Conservation (phyloP, 2,888 invertebrate species). For the Agonopterix alstromeriana region DNA sequence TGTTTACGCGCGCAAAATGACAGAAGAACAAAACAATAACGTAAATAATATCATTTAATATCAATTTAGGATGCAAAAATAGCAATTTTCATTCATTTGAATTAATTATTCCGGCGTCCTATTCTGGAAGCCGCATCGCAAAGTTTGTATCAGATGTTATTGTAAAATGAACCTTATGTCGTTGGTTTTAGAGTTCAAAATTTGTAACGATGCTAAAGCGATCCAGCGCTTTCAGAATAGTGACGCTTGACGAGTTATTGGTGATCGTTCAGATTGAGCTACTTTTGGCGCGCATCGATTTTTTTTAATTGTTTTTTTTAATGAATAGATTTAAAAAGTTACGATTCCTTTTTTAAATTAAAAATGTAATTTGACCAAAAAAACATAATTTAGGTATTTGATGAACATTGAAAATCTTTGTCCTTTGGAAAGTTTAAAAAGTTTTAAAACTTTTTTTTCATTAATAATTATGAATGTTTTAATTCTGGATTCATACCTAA, state of each 20-base stretch:
- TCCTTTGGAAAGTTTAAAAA: too few species aligned
- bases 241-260: conserved; percentile 43
- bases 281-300: conserved; percentile 13
- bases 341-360: neutral
- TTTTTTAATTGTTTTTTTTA: conserved; percentile 7
- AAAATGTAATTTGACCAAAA: too few species aligned
- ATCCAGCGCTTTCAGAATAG: conserved; percentile 41
- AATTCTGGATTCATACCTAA: too few species aligned
- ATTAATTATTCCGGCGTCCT: conserved; percentile 40
- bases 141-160: conserved; percentile 17
- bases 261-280: conserved; percentile 24
- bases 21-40: conserved; percentile 20
- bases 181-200: conserved; percentile 29
- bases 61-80: neutral
- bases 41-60: conserved; percentile 10
- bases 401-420: too few species aligned
- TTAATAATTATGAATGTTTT: too few species aligned
- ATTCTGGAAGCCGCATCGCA: conserved; percentile 49
- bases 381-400: too few species aligned
- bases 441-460: too few species aligned
- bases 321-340: neutral
- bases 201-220: conserved; percentile 17
- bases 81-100: conserved; percentile 26
- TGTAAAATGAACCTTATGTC: conserved; percentile 33
- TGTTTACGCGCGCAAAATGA: conserved; percentile 42